Base-by-base conservation (phyloP, 64 coral and sea anemone species). In the Actinia equina region DNA sequence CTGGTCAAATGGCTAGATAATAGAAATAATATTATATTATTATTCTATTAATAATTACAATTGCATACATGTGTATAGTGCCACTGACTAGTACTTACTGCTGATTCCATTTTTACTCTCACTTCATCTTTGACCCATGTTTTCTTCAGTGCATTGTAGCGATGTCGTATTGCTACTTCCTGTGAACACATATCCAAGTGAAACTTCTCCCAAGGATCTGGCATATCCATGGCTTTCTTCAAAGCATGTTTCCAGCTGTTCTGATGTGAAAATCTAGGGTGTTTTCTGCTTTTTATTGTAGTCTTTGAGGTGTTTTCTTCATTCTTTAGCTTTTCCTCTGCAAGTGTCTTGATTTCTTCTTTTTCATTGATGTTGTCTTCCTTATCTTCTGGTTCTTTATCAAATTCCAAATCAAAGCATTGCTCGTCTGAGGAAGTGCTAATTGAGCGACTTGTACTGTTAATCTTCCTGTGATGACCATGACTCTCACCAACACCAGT, bases 41-140 rank as follows among this genome's bases (percentile, higher is more conserved):
- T 22, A 63, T 17, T 25, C 17, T 41, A 56, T 26, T n/a, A n/a
- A n/a, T 51, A 12, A 46, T 23, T 74, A 13, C 15, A 71, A 30
- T 16, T 88, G 1, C 5, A 46, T 84, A 3, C 57, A 67, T 10
- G 44, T 64, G n/a, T 71, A 54, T n/a, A 69, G 10, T 23, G n/a
- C 20, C 10, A 69, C 7, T 53, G 19, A 53, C 51, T 71, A 60
- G 41, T 70, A 88, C 97, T 87, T 86, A 99, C 97, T 88, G 87
- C 86, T 65, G 81, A 37, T 67, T 99, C 97, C 97, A 99, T 99
- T 80, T 94, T 95, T 16, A 99, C 82, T 49, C 91, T 86, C n/a
- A 99, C 93, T 91, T 99, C 93, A 93, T 99, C 97, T 23, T 91
- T 89, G 3, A 99, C 93, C 97, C 97, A 99, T 22, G 79, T 92